Percentiles rank a stretch among this genome's conserved stretches.
Evolutionary conservation across 2,888 invertebrate genomes (phyloP).

Genomic region (Protodeltote pygarga): DNA sequence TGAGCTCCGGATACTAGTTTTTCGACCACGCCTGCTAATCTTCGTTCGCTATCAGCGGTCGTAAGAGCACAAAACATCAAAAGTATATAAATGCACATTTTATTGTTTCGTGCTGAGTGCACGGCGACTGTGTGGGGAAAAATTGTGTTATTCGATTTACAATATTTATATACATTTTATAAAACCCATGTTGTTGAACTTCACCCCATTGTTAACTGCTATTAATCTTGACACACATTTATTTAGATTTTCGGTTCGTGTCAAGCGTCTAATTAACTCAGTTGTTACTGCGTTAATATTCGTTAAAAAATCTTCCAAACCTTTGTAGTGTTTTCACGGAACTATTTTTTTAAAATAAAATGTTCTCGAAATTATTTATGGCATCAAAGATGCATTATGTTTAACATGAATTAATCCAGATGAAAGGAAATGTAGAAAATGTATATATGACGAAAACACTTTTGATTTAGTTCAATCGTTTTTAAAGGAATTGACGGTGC

Average conservation of each 20-base stretch:
- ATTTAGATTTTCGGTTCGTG: slow-evolving; percentile 27
- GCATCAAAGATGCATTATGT: too few species aligned
- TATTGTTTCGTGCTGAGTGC: slow-evolving; percentile 12
- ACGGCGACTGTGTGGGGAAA: slow-evolving; percentile 16
- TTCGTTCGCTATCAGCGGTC: slow-evolving; percentile 12
- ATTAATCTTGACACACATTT: slow-evolving; percentile 33
- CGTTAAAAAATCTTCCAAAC: background rate
- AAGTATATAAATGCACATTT: slow-evolving; percentile 33
- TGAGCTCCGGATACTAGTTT: slow-evolving; percentile 18
- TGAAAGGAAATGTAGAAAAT: background rate
- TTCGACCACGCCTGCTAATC: slow-evolving; percentile 32
- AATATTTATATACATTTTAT: slow-evolving; percentile 27
- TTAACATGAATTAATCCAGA: background rate
- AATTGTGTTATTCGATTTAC: slow-evolving; percentile 19
- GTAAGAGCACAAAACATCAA: slow-evolving; percentile 27
- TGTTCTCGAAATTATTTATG: too few species aligned
- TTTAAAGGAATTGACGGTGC: too few species aligned
- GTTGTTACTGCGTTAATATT: background rate
- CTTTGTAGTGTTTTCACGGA: background rate
- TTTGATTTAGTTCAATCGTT: too few species aligned
- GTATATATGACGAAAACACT: too few species aligned
- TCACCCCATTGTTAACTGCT: slow-evolving; percentile 41
- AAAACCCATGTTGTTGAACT: slow-evolving; percentile 29
- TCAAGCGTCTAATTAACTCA: slow-evolving; percentile 5
- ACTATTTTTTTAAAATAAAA: background rate